phyloP scores from a whole-genome alignment of 2,797 vertebrate genomes.

The Alcedo atthis region DNA sequence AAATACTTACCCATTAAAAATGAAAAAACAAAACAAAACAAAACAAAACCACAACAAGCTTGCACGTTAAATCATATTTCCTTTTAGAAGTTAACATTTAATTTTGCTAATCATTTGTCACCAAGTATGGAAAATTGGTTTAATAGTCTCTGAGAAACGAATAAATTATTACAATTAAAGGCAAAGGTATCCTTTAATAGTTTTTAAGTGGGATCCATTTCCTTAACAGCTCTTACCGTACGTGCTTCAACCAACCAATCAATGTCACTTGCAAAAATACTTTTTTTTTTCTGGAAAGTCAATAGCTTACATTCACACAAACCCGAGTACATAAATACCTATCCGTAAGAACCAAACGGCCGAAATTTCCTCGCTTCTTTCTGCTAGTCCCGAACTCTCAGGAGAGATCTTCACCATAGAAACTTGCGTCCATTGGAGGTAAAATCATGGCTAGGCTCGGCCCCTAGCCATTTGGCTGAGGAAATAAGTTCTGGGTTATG shows the following conservation, averaged over 20 bases:
- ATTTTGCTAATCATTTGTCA: constrained; percentile 69
- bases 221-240: constrained; percentile 90
- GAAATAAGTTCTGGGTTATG: constrained; percentile 96
- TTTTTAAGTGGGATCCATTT: constrained; percentile 67
- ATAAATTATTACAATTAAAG: constrained; percentile 71
- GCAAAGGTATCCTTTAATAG: constrained; percentile 68
- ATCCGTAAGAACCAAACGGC: constrained; percentile 99
- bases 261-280: constrained; percentile 79
- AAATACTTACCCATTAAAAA: constrained; percentile 79
- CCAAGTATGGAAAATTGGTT: constrained; percentile 71
- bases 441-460: constrained; percentile 95
- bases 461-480: constrained; percentile 99
- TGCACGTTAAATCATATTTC: constrained; percentile 43
- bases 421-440: constrained; percentile 93
- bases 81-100: constrained; percentile 72
- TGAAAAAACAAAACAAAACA: constrained; percentile 19
- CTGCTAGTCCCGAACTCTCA: constrained; percentile 97
- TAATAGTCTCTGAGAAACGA: constrained; percentile 63
- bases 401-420: constrained; percentile 96
- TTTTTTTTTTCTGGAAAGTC: constrained; percentile 79
- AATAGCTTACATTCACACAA: constrained; percentile 97
- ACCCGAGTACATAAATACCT: constrained; percentile 99
- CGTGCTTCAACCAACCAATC: constrained; percentile 87
- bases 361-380: constrained; percentile 97
- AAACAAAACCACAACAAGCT: neutral